Conservation (phyloP, 2,888 invertebrate species). For the Ectobius pallidus region DNA sequence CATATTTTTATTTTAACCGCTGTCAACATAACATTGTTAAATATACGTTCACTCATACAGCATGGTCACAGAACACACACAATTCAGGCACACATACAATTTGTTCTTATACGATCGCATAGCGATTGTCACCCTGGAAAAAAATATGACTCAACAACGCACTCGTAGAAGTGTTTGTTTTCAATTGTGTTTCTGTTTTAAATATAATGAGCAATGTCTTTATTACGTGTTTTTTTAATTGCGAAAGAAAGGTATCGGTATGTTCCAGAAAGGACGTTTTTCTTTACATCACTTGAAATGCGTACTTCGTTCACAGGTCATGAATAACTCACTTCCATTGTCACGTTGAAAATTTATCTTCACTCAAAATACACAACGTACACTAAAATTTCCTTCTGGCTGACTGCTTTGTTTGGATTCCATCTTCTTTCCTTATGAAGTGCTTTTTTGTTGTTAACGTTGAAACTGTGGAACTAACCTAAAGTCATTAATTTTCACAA, state of each 20-base stretch:
- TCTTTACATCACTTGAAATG: too few relatives aligned
- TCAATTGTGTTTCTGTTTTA: neutral
- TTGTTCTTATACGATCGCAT: neutral
- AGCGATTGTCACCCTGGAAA: neutral
- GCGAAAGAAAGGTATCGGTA: neutral
- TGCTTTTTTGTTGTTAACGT: neutral
- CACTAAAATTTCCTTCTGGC: neutral
- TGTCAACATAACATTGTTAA: constrained; percentile 30
- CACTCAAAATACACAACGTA: neutral
- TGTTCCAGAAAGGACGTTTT: neutral
- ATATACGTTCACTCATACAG: constrained; percentile 20
- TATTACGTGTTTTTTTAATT: neutral
- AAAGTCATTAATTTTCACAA: too few relatives aligned
- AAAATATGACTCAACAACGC: constrained; percentile 10
- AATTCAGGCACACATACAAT: neutral
- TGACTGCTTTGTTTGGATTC: neutral
- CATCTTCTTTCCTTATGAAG: neutral
- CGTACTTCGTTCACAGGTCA: neutral
- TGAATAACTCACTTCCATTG: neutral
- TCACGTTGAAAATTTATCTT: neutral
- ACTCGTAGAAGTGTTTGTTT: neutral
- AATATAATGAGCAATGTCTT: constrained; percentile 7
- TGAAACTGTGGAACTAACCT: neutral
- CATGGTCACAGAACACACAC: neutral
- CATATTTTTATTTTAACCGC: constrained; percentile 29